These are phyloP conservation scores for Cichlasoma orientale DNA, from an alignment of 2,797 vertebrate genomes.

Conservation along the genomic window DNA sequence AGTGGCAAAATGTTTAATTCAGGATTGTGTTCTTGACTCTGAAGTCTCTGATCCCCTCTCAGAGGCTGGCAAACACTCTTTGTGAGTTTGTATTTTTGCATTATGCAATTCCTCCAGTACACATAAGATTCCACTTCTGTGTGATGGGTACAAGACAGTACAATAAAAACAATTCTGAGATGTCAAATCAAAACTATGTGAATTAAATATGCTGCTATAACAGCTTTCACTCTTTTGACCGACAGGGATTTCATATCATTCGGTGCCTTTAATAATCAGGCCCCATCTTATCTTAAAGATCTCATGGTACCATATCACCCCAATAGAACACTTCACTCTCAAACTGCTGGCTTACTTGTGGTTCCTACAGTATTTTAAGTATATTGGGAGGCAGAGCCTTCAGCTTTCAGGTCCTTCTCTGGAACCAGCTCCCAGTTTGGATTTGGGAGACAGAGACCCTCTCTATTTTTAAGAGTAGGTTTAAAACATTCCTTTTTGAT, in stretches of 20 bases:
- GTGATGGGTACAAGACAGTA: not conserved
- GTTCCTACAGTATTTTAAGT: too few relatives aligned
- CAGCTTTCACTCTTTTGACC: not conserved
- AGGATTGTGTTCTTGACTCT: not conserved
- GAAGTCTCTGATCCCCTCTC: not conserved
- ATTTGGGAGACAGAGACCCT: too few relatives aligned
- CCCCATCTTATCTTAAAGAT: too few relatives aligned
- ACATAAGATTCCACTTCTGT: not conserved
- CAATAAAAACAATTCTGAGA: not conserved
- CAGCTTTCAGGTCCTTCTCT: too few relatives aligned
- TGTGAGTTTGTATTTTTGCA: conserved; percentile 10
- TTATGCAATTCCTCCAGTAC: not conserved
- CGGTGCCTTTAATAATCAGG: too few relatives aligned
- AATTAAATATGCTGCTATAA: not conserved
- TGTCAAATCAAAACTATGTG: not conserved
- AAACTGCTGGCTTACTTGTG: too few relatives aligned
- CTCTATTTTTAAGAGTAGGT: too few relatives aligned
- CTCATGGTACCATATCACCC: too few relatives aligned
- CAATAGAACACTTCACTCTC: too few relatives aligned
- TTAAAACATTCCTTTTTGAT: too few relatives aligned
- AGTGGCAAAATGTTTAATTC: not conserved
- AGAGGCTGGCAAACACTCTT: not conserved
- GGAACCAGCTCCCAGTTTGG: too few relatives aligned
- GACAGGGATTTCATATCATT: not conserved
- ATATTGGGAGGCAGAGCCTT: too few relatives aligned